Evolutionary conservation across 2,113 vertebrate genomes (phyloP), one percentile per base, ranked within the genome.

Genomic region (Ifrita kowaldi): DNA sequence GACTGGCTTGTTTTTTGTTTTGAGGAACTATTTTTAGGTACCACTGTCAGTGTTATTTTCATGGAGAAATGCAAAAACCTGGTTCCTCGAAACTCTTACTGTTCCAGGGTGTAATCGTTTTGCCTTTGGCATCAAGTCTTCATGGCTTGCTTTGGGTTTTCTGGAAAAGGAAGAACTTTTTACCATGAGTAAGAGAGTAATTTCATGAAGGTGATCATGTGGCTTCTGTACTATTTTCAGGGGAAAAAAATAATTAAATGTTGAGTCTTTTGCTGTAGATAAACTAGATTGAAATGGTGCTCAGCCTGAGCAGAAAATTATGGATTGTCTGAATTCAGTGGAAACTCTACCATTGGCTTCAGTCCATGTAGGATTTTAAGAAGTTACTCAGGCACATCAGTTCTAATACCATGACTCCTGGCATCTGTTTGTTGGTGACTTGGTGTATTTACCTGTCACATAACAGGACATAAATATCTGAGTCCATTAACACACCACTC

Each of bases 291-390:
- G 49, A 68, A 87, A 30, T 69, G 37, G 26, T 82, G 46, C 53
- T 88, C 46, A 64, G 10, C 22, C 15, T 76, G 37, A 83, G 76
- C 24, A 47, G n/a, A 59, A 86, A 64, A 65, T 33, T 17, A 17
- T 0, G 0, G 32, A 41, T 88, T 83, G 23, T 24, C 67, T 53
- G 67, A 63, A 59, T 79, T 67, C 0, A 1, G 0, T 32, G 57
- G 64, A 50, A 78, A 41, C 84, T 84, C 49, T 82, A 5, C 49
- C 28, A 27, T 3, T 6, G 8, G 49, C 47, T 87, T 69, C 35
- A 63, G 1, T 59, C 33, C 35, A 16, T 37, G 12, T 21, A 35
- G 41, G 49, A 69, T 90, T 85, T 76, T 35, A 63, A 64, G 69
- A 28, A 71, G 83, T 76, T 80, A 18, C 26, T 83, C 23, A 57